Base-by-base conservation (phyloP, 2,888 invertebrate genomes). In the Gari tellinella region DNA sequence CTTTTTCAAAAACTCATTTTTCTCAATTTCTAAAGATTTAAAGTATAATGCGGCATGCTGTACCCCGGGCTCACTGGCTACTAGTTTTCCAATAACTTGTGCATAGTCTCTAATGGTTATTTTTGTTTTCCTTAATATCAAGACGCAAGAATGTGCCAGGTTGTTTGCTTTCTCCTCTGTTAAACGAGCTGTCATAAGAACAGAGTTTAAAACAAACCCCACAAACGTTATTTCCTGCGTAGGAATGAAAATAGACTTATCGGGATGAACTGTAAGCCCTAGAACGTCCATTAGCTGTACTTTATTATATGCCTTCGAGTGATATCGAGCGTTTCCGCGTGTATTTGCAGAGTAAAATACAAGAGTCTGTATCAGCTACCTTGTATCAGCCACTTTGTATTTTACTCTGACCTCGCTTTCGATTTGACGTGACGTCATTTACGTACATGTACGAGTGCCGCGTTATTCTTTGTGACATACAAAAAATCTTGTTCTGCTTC, bases 201-300 rank as follows among this genome's bases (percentile, higher is more conserved):
- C 17, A 10, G 55, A 64, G 26, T 49, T 26, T 38, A 64, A 21
- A 10, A 60, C n/a, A 57, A 73, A 69, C 2, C 75, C 75, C 2
- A 74, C 58, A 26, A 66, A 68, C 25, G 43, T 41, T n/a, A 76
- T 65, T 5, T 2, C 0, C 19, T 72, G 65, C 12, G 55, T 55
- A 2, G 73, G 73, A 12, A 26, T 8, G 3, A 67, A 38, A 1
- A 72, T 61, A 3, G 80, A 80, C 40, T 75, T 79, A 2, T 61
- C 56, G 7, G 51, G 46, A 66, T 81, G 68, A 19, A 66, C 58
- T 4, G 68, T 67, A 37, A 78, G 72, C 17, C 80, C 76, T 25
- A 80, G 49, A 14, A 51, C 14, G 19, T 60, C 45, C 17, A 75
- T 25, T 21, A 77, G 40, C 7, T 51, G 1, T 7, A 51, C 46